Evolutionary conservation across 2,797 vertebrate genomes (phyloP).

Genomic region (Ctenochaetus hawaiiensis): DNA sequence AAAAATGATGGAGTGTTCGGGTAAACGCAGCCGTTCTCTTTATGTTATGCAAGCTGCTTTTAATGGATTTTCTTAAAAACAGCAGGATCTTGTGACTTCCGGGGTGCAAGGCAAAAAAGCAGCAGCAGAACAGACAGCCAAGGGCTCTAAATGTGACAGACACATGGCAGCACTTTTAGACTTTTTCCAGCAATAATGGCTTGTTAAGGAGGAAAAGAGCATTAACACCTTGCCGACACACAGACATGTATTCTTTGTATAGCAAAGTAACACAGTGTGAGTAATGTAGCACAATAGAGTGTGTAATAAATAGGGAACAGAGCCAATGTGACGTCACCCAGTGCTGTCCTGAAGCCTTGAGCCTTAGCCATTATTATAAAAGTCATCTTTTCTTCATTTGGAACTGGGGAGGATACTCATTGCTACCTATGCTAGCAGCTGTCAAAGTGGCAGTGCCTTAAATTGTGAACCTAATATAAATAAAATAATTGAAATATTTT

Average conservation of each 20-base stretch:
- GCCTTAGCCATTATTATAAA: no score
- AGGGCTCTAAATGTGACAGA: constrained; percentile 17
- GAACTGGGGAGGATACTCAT: no score
- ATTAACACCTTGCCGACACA: constrained; percentile 39
- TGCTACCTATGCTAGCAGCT: no score
- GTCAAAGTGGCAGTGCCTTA: no score
- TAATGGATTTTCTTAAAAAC: constrained; percentile 31
- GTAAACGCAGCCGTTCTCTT: constrained; percentile 16
- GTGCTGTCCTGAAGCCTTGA: no score
- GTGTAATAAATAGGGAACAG: no score
- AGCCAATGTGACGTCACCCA: no score
- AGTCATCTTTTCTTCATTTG: no score
- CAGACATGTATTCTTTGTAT: constrained; percentile 42
- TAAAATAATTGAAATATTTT: no score
- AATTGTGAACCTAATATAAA: no score
- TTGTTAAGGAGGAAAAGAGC: neutral
- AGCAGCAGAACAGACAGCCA: constrained; percentile 8
- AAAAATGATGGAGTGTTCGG: constrained; percentile 19
- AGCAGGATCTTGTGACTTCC: constrained; percentile 45
- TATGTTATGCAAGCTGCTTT: constrained; percentile 20
- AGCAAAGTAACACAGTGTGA: constrained; percentile 46
- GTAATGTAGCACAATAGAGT: constrained; percentile 50
- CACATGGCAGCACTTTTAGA: constrained; percentile 27
- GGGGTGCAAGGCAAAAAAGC: neutral
- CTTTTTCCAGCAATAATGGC: constrained; percentile 21